phyloP scores from a whole-genome alignment of 2,888 invertebrate species.

The Hesperia comma region DNA sequence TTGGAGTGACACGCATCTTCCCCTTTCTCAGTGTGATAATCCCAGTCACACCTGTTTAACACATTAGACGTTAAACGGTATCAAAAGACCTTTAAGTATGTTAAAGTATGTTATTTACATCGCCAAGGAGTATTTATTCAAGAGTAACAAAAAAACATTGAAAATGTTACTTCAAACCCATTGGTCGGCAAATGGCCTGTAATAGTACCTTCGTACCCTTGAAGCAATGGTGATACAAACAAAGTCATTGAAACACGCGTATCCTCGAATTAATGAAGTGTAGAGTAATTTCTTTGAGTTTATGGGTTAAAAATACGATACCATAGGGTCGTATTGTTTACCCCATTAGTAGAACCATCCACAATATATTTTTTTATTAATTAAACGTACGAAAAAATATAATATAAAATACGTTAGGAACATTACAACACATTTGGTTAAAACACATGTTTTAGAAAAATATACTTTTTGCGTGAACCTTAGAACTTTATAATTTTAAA shows the following conservation, averaged over 20 bases:
- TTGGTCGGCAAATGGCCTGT: constrained; percentile 75
- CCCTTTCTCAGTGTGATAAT: no score
- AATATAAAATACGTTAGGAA: no score
- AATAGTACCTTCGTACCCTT: constrained; percentile 68
- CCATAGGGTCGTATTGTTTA: neutral
- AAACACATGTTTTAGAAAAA: neutral
- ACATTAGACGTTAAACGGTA: no score
- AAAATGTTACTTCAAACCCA: constrained; percentile 71
- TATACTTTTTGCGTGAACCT: no score
- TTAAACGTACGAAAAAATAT: no score
- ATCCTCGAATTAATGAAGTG: constrained; percentile 65
- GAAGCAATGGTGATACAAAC: constrained; percentile 60
- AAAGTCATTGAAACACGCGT: constrained; percentile 57
- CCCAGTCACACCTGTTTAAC: no score
- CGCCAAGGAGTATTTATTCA: neutral
- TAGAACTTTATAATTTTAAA: no score
- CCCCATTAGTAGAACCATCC: neutral
- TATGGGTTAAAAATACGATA: constrained; percentile 18
- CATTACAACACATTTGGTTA: neutral
- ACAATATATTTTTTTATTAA: neutral
- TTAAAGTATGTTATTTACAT: no score
- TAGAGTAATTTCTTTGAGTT: constrained; percentile 44
- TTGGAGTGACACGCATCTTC: no score
- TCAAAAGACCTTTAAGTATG: no score
- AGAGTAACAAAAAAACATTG: constrained; percentile 54